Conservation (phyloP, 2,888 invertebrate species). For the Agriopis marginaria region DNA sequence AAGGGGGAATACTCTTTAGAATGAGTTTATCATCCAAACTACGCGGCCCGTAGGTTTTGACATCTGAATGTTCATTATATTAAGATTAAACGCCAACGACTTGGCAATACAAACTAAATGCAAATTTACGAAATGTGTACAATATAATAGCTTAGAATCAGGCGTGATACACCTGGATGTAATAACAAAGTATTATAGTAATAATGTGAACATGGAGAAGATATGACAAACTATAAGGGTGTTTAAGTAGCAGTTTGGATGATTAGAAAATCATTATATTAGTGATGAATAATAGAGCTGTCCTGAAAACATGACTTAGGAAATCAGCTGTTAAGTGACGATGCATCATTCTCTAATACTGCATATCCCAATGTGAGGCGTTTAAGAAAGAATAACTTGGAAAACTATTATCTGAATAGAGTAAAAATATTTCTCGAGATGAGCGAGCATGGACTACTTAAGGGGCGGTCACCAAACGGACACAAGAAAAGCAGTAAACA, state of each 20-base stretch:
- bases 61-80: background rate
- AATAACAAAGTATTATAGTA: background rate
- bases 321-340: conserved; percentile 86
- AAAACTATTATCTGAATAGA: conserved; percentile 80
- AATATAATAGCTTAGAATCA: background rate
- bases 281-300: conserved; percentile 86
- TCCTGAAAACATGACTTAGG: conserved; percentile 82
- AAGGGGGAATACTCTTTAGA: conserved; percentile 64
- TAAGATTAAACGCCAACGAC: background rate
- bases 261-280: conserved; percentile 73
- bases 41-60: conserved; percentile 53
- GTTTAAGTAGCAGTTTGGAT: conserved; percentile 73
- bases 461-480: conserved; percentile 86
- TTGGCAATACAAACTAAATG: background rate
- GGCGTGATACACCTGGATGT: background rate
- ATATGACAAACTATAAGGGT: background rate
- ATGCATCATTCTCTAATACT: conserved; percentile 86
- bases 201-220: background rate
- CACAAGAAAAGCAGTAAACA: conserved; percentile 88
- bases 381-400: conserved; percentile 82
- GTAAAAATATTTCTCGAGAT: conserved; percentile 79
- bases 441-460: conserved; percentile 86
- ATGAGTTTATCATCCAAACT: conserved; percentile 80
- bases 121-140: background rate
- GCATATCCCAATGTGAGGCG: conserved; percentile 85